phyloP scores from a whole-genome alignment of 2,888 invertebrate species.

The Drosophila anomalata region DNA sequence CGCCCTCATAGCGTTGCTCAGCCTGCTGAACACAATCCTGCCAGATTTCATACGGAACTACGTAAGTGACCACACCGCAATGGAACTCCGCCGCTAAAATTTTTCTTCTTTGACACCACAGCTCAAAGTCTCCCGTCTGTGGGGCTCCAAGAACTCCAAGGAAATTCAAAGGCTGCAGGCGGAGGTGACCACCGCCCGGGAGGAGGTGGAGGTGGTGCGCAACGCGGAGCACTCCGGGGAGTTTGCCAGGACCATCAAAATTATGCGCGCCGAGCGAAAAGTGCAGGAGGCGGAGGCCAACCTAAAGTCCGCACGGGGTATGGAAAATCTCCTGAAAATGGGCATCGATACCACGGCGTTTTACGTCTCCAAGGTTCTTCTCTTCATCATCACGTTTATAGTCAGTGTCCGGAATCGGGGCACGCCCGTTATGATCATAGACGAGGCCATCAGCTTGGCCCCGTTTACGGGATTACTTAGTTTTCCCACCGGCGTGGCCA shows the following conservation, averaged over 20 bases:
- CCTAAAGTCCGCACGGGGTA: conserved; percentile 53
- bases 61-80: conserved; percentile 36
- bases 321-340: conserved; percentile 60
- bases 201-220: conserved; percentile 61
- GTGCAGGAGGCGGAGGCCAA: conserved; percentile 59
- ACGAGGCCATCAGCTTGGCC: conserved; percentile 83
- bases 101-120: conserved; percentile 16
- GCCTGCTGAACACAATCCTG: conserved; percentile 65
- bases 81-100: not conserved
- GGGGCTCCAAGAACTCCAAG: conserved; percentile 21
- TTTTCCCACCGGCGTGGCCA: conserved; percentile 84
- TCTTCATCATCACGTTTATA: conserved; percentile 81
- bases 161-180: conserved; percentile 35
- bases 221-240: conserved; percentile 67
- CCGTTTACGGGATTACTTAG: conserved; percentile 85
- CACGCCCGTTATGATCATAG: conserved; percentile 84
- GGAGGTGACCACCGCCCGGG: conserved; percentile 61
- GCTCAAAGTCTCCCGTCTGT: conserved; percentile 69
- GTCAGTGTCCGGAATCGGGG: conserved; percentile 84
- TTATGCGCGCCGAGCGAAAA: conserved; percentile 79
- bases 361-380: conserved; percentile 83
- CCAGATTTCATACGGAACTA: conserved; percentile 65
- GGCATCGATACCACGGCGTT: conserved; percentile 71
- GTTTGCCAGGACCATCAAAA: conserved; percentile 72
- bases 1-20: conserved; percentile 56